Conservation (phyloP, 2,797 vertebrate genomes). For the Scarus forsteni region DNA sequence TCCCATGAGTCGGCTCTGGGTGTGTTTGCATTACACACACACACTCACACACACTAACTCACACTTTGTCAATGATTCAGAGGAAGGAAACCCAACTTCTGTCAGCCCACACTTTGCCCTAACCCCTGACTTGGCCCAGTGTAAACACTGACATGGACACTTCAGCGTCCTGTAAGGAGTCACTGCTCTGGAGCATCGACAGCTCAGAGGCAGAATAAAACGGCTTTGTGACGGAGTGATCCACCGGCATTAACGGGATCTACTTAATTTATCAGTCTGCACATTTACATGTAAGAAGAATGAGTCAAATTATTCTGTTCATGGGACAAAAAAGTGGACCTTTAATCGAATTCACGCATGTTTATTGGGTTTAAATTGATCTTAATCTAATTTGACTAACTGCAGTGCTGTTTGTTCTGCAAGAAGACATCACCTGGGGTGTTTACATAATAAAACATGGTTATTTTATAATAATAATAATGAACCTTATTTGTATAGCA, state of each 20-base stretch:
- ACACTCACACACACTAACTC: slow-evolving; percentile 20
- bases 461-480: too few relatives aligned
- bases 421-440: too few relatives aligned
- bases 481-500: too few relatives aligned
- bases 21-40: slow-evolving; percentile 54
- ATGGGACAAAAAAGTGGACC: too few relatives aligned
- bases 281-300: too few relatives aligned
- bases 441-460: too few relatives aligned
- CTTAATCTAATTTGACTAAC: too few relatives aligned
- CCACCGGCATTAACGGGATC: not conserved
- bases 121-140: slow-evolving; percentile 44
- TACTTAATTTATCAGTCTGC: not conserved
- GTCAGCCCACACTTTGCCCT: slow-evolving; percentile 47
- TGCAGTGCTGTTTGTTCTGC: too few relatives aligned
- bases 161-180: slow-evolving; percentile 10
- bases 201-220: slow-evolving; percentile 17
- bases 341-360: too few relatives aligned
- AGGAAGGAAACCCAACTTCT: slow-evolving; percentile 81
- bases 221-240: slow-evolving; percentile 12
- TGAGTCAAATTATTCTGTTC: too few relatives aligned
- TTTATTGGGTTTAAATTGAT: too few relatives aligned
- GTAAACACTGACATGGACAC: slow-evolving; percentile 60
- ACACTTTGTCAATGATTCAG: slow-evolving; percentile 57
- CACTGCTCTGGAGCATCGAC: slow-evolving; percentile 22
- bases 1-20: slow-evolving; percentile 81